These are phyloP conservation scores for Falco concolor DNA, from an alignment of 2,797 vertebrate species.

Conservation along the genomic window DNA sequence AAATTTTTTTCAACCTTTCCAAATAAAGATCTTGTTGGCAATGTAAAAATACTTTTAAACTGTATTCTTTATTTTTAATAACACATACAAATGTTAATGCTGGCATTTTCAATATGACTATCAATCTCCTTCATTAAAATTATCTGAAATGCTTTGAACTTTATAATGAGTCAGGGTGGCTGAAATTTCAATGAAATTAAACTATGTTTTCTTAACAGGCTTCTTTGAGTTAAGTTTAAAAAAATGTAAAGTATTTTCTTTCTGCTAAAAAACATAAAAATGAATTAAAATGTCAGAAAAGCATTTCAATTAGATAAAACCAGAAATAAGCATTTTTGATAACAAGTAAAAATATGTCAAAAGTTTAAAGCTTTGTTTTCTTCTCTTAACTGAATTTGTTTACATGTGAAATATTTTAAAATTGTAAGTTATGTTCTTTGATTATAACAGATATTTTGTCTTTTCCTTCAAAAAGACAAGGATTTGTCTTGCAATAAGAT, in stretches of 20 bases:
- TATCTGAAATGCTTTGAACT: constrained; percentile 50
- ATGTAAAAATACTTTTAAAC: background rate
- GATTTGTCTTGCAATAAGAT: background rate
- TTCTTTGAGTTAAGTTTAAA: background rate
- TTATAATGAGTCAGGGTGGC: constrained; percentile 26
- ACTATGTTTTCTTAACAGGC: constrained; percentile 39
- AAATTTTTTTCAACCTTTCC: background rate
- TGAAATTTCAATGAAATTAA: constrained; percentile 33
- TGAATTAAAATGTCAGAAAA: background rate
- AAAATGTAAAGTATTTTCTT: background rate
- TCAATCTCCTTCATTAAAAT: constrained; percentile 33
- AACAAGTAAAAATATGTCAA: background rate
- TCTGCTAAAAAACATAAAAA: background rate
- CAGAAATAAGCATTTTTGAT: background rate
- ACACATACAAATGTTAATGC: constrained; percentile 1
- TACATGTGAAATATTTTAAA: background rate
- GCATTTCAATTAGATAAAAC: background rate
- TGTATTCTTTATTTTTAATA: constrained; percentile 15
- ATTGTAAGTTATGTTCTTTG: background rate
- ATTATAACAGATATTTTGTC: background rate
- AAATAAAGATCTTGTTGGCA: background rate
- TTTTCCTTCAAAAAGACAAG: background rate
- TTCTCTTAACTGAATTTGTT: background rate
- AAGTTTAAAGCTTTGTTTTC: background rate
- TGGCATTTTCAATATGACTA: constrained; percentile 37